phyloP scores from a whole-genome alignment of 2,797 vertebrate genomes.

The Spheniscus humboldti region DNA sequence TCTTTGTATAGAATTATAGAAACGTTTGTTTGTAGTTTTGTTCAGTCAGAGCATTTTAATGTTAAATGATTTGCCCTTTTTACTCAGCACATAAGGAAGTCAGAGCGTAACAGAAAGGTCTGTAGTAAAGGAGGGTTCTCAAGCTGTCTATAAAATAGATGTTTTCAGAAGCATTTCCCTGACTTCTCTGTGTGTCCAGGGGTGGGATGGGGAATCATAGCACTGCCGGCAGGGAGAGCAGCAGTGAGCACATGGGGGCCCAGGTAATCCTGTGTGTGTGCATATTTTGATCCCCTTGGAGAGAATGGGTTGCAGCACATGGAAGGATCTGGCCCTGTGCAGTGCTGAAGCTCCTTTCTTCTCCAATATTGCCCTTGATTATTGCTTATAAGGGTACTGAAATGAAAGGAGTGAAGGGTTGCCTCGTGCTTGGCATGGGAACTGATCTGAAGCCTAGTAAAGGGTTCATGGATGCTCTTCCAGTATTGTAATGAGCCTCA shows the following conservation, averaged over 20 bases:
- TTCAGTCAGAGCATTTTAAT: background rate
- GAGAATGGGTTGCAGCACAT: background rate
- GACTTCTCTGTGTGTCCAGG: background rate
- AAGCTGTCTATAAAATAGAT: background rate
- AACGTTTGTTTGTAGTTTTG: background rate
- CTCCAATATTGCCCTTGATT: background rate
- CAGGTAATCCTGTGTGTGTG: background rate
- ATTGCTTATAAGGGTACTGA: background rate
- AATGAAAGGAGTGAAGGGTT: background rate
- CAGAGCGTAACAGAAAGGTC: background rate
- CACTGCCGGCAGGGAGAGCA: background rate
- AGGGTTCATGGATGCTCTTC: background rate
- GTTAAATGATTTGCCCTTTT: background rate
- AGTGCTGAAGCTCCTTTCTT: background rate
- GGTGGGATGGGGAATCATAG: rapidly evolving
- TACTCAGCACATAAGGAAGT: background rate
- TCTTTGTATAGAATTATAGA: background rate
- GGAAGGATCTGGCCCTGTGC: background rate
- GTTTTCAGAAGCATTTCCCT: background rate
- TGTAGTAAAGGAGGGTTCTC: background rate
- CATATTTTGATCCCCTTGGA: background rate
- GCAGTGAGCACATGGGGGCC: background rate
- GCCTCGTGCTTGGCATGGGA: rapidly evolving
- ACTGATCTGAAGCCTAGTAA: background rate
- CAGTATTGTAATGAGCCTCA: background rate